These are phyloP conservation scores for Notothenia coriiceps DNA, from an alignment of 2,113 vertebrate species.

Conservation along the genomic window DNA sequence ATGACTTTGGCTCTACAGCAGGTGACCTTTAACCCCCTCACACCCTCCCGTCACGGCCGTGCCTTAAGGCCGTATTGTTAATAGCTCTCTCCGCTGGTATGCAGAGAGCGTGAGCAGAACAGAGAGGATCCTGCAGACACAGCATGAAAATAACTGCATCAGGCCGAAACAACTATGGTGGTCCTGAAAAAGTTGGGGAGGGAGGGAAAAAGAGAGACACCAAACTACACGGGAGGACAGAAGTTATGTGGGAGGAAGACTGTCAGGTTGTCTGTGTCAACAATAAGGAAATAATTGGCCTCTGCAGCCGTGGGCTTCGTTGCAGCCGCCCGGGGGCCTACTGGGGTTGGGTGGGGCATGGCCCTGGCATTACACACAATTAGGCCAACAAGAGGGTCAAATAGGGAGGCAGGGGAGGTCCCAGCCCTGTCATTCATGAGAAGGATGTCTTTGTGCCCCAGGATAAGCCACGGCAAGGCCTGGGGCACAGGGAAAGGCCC, in stretches of 20 bases:
- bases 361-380: slow-evolving; percentile 80
- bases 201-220: slow-evolving; percentile 57
- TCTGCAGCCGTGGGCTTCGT: slow-evolving; percentile 53
- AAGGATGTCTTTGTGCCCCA: slow-evolving; percentile 61
- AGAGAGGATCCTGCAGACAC: slow-evolving; percentile 61
- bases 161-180: slow-evolving; percentile 72
- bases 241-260: slow-evolving; percentile 74
- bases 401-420: slow-evolving; percentile 68
- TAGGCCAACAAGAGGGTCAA: slow-evolving; percentile 79
- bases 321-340: slow-evolving; percentile 29
- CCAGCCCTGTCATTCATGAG: slow-evolving; percentile 66
- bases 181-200: slow-evolving; percentile 64
- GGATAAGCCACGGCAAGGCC: slow-evolving; percentile 52
- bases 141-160: slow-evolving; percentile 53
- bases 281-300: slow-evolving; percentile 80
- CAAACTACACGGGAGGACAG: slow-evolving; percentile 66
- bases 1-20: slow-evolving; percentile 38
- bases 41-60: slow-evolving; percentile 52
- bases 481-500: slow-evolving; percentile 58
- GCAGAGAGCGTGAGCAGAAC: slow-evolving; percentile 62
- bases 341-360: slow-evolving; percentile 61
- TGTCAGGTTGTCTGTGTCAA: slow-evolving; percentile 82
- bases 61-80: slow-evolving; percentile 66
- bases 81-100: slow-evolving; percentile 72
- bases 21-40: slow-evolving; percentile 61